These are phyloP conservation scores for Rhyacophila evoluta DNA, from an alignment of 2,888 invertebrate species.

Conservation along the genomic window DNA sequence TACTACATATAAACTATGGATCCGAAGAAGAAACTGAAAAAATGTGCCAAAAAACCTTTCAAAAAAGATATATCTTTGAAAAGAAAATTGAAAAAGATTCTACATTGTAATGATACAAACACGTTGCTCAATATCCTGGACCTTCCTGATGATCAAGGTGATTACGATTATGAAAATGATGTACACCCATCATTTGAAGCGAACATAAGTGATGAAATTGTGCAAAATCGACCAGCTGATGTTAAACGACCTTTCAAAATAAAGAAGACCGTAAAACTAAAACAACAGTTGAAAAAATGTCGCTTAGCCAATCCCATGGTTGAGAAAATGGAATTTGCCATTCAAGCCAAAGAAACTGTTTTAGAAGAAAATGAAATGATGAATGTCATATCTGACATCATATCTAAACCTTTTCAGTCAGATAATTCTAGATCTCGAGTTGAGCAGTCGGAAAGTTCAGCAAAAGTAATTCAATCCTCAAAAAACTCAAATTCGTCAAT, in stretches of 20 bases:
- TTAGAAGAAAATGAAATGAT: slow-evolving; percentile 40
- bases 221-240: background rate
- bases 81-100: slow-evolving; percentile 36
- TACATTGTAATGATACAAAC: slow-evolving; percentile 5
- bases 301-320: background rate
- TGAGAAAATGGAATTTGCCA: background rate
- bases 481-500: background rate
- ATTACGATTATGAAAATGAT: background rate
- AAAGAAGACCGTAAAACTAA: background rate
- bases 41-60: background rate
- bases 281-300: background rate
- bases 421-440: background rate
- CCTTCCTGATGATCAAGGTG: background rate
- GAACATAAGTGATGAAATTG: background rate
- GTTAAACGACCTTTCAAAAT: background rate
- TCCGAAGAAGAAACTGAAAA: slow-evolving; percentile 16
- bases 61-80: slow-evolving; percentile 7
- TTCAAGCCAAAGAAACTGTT: slow-evolving; percentile 23
- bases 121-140: background rate
- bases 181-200: background rate
- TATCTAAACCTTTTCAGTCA: background rate
- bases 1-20: background rate
- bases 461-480: background rate
- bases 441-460: background rate
- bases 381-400: slow-evolving; percentile 39